A percentile compares a stretch with the other conserved stretches of the same genome.
These are phyloP conservation scores for Patella caerulea DNA, from an alignment of 2,888 invertebrate species.

Conservation along the genomic window DNA sequence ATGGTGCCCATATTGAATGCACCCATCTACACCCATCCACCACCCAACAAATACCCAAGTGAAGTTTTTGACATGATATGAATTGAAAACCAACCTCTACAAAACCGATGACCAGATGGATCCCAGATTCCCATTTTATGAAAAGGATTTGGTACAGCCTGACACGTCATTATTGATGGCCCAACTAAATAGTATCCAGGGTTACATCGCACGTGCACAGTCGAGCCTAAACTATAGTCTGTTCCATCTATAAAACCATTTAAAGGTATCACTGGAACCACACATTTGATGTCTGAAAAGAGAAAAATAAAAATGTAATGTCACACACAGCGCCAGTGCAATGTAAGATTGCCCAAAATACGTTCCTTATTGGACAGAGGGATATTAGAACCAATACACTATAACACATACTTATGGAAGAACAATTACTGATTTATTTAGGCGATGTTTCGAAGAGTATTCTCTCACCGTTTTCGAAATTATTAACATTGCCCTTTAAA, in stretches of 20 bases:
- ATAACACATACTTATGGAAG: too few species aligned
- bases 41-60: too few species aligned
- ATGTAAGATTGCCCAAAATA: neutral
- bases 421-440: too few species aligned
- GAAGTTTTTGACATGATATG: too few species aligned
- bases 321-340: neutral
- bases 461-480: too few species aligned
- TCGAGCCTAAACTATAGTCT: conserved; percentile 33
- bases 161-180: conserved; percentile 34
- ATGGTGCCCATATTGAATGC: too few species aligned
- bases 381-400: neutral
- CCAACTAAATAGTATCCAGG: conserved; percentile 37
- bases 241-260: conserved; percentile 37
- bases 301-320: neutral
- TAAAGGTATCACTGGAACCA: conserved; percentile 31
- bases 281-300: conserved; percentile 24
- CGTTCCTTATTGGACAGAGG: neutral
- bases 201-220: conserved; percentile 36
- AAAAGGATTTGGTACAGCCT: conserved; percentile 31
- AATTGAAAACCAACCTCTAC: conserved; percentile 15
- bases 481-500: too few species aligned
- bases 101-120: conserved; percentile 20
- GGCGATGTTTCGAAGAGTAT: too few species aligned
- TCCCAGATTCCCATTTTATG: conserved; percentile 24
- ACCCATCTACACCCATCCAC: too few species aligned